Evolutionary conservation across 2,888 invertebrate genomes (phyloP), one percentile per base, ranked within the genome.

Genomic region (Rotaria sp.): DNA sequence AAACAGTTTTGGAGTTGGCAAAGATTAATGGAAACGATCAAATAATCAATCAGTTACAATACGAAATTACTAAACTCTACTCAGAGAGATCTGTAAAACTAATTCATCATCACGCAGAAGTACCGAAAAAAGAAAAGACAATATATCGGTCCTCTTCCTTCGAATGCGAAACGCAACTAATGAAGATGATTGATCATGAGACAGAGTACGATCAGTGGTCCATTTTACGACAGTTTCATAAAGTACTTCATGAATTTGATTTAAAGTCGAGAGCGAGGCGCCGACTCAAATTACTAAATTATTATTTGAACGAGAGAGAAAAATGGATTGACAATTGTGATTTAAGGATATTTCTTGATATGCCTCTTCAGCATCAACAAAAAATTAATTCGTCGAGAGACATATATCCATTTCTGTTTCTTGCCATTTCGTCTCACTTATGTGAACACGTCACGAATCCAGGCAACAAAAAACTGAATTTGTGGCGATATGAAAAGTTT

Each of bases 391-490:
- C 26, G 24, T 11, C n/a, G n/a, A 8, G 2, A 3, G 11, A 57
- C 11, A 57, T 57, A 4, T 30, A 57, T 57, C 57, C n/a, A n/a
- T 30, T n/a, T 11, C 24, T 57, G 26, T 57, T n/a, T n/a, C n/a
- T n/a, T 7, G 8, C n/a, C 10, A 11, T 57, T n/a, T 57, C n/a
- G n/a, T 57, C 57, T n/a, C 24, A n/a, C 11, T n/a, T 30, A 57
- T n/a, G 11, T 30, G n/a, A 57, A 4, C 10, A n/a, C 10, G 24
- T 2, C 0, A 11, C 0, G 1, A n/a, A 13, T 10, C 2, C n/a
- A n/a, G 2, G 11, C 2, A n/a, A n/a, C 3, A 7, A 57, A n/a
- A n/a, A 26, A n/a, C 2, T 57, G 1, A 57, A 57, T n/a, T 11
- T 10, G 10, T 57, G 57, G 57, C 26, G 11, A 7, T 57, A 57